These are phyloP conservation scores for Pagrus major DNA, from an alignment of 2,113 vertebrate genomes.

Conservation along the genomic window DNA sequence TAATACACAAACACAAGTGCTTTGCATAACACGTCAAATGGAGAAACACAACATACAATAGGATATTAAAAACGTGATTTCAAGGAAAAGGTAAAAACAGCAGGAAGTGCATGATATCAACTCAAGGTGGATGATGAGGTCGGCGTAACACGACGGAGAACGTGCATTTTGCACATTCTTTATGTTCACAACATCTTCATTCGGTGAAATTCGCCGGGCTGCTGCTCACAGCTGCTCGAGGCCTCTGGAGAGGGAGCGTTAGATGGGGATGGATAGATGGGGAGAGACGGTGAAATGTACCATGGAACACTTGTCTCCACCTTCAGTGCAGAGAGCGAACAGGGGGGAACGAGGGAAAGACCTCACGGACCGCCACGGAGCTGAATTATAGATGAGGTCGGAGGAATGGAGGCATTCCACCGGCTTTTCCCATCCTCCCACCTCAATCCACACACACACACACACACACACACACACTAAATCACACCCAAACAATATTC, in stretches of 20 bases:
- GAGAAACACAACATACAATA: not conserved
- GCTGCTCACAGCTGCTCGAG: constrained; percentile 16
- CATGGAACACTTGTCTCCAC: constrained; percentile 43
- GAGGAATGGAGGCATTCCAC: constrained; percentile 42
- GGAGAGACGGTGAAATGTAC: constrained; percentile 40
- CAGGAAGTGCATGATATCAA: not conserved
- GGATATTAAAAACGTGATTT: not conserved
- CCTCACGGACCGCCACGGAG: constrained; percentile 34
- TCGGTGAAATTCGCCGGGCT: constrained; percentile 5
- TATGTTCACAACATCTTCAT: constrained; percentile 7
- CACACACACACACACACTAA: constrained; percentile 4
- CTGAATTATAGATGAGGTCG: constrained; percentile 71
- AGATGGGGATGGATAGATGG: constrained; percentile 24
- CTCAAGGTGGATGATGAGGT: not conserved
- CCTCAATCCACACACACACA: constrained; percentile 9
- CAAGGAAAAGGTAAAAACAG: not conserved
- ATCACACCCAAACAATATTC: constrained; percentile 35
- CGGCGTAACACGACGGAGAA: not conserved
- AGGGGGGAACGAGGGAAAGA: constrained; percentile 28
- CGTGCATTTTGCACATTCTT: not conserved
- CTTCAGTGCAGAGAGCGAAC: constrained; percentile 35
- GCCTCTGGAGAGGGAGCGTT: constrained; percentile 22
- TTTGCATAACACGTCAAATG: not conserved
- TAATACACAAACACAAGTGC: not conserved
- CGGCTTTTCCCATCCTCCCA: constrained; percentile 38